Evolutionary conservation across 2,113 vertebrate genomes (phyloP).

Genomic region (Fulmarus glacialis): DNA sequence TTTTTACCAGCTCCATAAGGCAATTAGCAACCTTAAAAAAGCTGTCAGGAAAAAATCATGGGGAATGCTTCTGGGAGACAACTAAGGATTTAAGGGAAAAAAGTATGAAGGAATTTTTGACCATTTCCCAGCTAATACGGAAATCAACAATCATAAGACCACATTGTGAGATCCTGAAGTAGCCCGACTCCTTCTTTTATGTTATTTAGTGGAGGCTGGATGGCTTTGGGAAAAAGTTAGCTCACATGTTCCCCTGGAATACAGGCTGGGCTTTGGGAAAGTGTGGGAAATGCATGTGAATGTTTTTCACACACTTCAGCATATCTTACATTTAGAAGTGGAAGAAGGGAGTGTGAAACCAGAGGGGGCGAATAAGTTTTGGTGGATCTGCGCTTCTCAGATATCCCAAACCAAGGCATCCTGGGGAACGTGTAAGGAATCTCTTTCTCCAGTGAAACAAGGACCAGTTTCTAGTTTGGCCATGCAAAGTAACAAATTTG

Average conservation of each 20-base stretch:
- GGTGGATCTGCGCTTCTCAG: background rate
- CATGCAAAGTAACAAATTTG: background rate
- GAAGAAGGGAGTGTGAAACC: background rate
- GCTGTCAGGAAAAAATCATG: background rate
- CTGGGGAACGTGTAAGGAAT: background rate
- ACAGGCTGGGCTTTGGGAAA: background rate
- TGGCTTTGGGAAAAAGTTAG: slow-evolving; percentile 15
- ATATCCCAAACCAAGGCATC: background rate
- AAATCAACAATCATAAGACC: background rate
- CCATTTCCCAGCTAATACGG: background rate
- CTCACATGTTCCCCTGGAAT: background rate
- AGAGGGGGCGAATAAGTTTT: background rate
- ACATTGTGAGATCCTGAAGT: background rate
- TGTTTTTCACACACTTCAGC: slow-evolving; percentile 30
- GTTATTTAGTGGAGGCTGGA: background rate
- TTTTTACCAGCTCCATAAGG: background rate
- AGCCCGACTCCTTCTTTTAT: background rate
- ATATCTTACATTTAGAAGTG: background rate
- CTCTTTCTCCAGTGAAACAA: background rate
- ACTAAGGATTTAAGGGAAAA: background rate
- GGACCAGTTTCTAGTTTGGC: background rate
- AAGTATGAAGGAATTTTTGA: background rate
- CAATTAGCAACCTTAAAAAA: background rate
- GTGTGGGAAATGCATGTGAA: slow-evolving; percentile 14
- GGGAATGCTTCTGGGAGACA: background rate